Percentiles rank a stretch among this genome's conserved stretches.
Conservation (phyloP, 2,113 vertebrate species). For the Heterotis niloticus region DNA sequence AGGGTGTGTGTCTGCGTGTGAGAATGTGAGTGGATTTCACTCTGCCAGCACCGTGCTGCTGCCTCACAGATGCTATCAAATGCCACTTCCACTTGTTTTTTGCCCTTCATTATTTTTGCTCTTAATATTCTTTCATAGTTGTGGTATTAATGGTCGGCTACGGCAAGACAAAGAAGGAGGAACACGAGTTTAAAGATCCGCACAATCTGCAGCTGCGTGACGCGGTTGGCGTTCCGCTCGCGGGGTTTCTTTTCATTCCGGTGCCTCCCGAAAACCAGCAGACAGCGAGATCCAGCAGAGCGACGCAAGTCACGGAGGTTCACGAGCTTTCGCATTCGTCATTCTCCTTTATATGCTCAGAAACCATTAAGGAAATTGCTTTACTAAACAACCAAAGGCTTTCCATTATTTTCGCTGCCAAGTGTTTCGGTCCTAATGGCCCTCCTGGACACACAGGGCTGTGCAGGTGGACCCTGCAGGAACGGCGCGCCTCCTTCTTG, state of each 20-base stretch:
- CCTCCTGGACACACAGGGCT: background rate
- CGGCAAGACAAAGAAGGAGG: too few species aligned
- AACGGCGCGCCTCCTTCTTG: too few species aligned
- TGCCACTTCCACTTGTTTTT: too few species aligned
- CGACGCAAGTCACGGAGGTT: background rate
- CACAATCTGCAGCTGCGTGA: too few species aligned
- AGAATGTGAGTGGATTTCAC: too few species aligned
- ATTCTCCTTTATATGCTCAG: conserved; percentile 37
- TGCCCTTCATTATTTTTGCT: too few species aligned
- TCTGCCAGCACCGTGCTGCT: too few species aligned
- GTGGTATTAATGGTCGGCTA: too few species aligned
- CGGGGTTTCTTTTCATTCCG: background rate
- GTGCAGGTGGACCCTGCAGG: background rate
- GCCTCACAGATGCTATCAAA: too few species aligned
- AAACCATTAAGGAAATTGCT: conserved; percentile 52
- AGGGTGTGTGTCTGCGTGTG: too few species aligned
- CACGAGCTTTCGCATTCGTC: conserved; percentile 46
- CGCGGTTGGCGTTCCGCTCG: background rate
- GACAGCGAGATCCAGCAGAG: background rate
- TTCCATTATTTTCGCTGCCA: conserved; percentile 49
- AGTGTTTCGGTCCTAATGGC: conserved; percentile 33
- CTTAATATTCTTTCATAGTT: too few species aligned
- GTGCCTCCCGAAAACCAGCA: background rate
- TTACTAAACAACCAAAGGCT: conserved; percentile 48
- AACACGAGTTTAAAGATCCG: too few species aligned